Base-by-base conservation (phyloP, 2,113 vertebrate species). In the Synchiropus splendidus region DNA sequence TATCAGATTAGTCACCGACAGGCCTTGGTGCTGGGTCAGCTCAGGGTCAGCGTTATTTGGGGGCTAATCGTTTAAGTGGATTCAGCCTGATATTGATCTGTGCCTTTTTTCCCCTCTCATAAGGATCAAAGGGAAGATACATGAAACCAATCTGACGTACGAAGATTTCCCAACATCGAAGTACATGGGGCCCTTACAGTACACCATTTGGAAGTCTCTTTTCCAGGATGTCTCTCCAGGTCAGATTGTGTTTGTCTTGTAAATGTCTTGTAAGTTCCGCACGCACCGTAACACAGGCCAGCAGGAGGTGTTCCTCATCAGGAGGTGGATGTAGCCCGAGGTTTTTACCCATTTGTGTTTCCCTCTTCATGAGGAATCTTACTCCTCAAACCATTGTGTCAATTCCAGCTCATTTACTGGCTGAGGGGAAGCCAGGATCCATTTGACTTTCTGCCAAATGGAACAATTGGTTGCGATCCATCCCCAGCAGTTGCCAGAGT, bases 161-260 rank as follows among this genome's bases (percentile, higher is more conserved):
- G 94, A 98, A 77, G 95, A 98, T 41, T 98, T 98, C 47, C 95
- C 95, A 0, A 98, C 95, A 40, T 97, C 93, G 58, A 98, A 98
- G 64, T 98, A 98, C 80, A 98, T 91, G 70, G 95, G 95, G 0
- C 94, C 95, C 0, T 79, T 98, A 65, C 95, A 98, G 76, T 98
- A 92, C 73, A 94, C 91, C 9, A 98, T 98, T 78, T 98, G 95
- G 95, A 98, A 98, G 68, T 91, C 92, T 2, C 89, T 98, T 13
- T 98, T 92, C 75, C 93, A 96, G 77, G 94, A 98, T 57, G 89
- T 98, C 64, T 89, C 91, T 35, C 95, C 95, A 39, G 95, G 95
- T 98, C 21, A 89, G 33, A 47, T 21, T 37, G 4, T 27, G 21
- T 27, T 27, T 27, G 21, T 27, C 21, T 27, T 27, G 4, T 27